These are phyloP conservation scores for Trigoniulus corallinus DNA, from an alignment of 1,140 invertebrate genomes.

Conservation along the genomic window DNA sequence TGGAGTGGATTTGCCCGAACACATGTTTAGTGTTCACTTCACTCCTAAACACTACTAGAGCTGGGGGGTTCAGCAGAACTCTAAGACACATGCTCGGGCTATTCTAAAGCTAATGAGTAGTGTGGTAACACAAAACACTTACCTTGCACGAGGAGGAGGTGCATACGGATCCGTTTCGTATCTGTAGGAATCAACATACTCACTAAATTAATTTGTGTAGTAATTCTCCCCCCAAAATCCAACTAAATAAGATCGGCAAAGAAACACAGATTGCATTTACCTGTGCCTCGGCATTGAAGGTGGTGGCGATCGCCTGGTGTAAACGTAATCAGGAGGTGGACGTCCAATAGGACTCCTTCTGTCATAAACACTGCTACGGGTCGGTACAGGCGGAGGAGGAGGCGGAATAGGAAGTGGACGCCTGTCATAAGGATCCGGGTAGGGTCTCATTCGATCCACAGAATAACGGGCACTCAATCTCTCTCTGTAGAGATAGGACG, in stretches of 20 bases:
- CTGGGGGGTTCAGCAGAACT: too few relatives aligned
- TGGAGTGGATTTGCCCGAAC: too few relatives aligned
- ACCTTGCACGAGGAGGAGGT: background rate
- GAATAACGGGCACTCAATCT: conserved; percentile 66
- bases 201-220: too few relatives aligned
- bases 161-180: background rate
- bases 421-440: conserved; percentile 5
- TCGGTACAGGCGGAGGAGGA: background rate
- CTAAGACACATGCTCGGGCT: too few relatives aligned
- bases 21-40: too few relatives aligned
- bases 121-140: too few relatives aligned
- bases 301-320: conserved; percentile 1
- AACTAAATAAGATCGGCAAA: too few relatives aligned
- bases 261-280: background rate
- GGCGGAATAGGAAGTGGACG: background rate
- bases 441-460: conserved; percentile 4
- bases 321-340: background rate
- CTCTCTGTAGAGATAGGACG: conserved; percentile 51
- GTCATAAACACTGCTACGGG: background rate
- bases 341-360: conserved; percentile 1
- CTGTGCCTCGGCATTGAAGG: background rate
- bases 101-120: too few relatives aligned
- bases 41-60: too few relatives aligned
- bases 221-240: too few relatives aligned
- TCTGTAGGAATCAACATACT: background rate